Conservation (phyloP, 2,888 invertebrate genomes). For the Podabrus alpinus region DNA sequence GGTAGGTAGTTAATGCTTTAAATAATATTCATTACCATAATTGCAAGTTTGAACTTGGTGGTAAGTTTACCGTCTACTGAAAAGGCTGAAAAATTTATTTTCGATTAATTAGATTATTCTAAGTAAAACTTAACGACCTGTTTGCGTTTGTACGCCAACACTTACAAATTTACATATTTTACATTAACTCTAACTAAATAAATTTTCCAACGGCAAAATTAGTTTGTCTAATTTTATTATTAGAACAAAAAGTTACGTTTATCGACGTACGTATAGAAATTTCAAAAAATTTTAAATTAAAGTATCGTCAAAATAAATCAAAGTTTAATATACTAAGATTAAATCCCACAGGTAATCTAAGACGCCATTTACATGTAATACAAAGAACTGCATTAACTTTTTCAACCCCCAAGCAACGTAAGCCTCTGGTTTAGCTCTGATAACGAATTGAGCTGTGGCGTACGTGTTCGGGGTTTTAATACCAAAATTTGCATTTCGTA, state of each 20-base stretch:
- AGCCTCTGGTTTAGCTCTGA: slow-evolving; percentile 37
- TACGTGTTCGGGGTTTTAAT: slow-evolving; percentile 36
- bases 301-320: not conserved
- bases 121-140: slow-evolving; percentile 2
- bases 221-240: not conserved
- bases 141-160: slow-evolving; percentile 3
- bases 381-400: slow-evolving; percentile 33
- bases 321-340: not conserved
- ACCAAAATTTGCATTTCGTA: slow-evolving; percentile 26
- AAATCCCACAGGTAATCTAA: slow-evolving; percentile 41
- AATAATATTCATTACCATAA: slow-evolving; percentile 1
- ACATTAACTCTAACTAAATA: not conserved
- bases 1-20: not conserved
- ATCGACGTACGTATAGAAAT: not conserved
- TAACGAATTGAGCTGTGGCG: slow-evolving; percentile 44
- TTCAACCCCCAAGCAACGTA: slow-evolving; percentile 32
- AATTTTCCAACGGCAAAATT: not conserved
- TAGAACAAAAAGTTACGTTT: not conserved
- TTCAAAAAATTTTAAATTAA: not conserved
- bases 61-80: not conserved
- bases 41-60: not conserved
- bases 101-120: slow-evolving; percentile 4
- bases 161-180: slow-evolving; percentile 2
- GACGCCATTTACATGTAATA: slow-evolving; percentile 40
- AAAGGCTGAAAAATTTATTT: not conserved